Conservation (phyloP, 1,140 invertebrate species). For the Sesamia nonagrioides region DNA sequence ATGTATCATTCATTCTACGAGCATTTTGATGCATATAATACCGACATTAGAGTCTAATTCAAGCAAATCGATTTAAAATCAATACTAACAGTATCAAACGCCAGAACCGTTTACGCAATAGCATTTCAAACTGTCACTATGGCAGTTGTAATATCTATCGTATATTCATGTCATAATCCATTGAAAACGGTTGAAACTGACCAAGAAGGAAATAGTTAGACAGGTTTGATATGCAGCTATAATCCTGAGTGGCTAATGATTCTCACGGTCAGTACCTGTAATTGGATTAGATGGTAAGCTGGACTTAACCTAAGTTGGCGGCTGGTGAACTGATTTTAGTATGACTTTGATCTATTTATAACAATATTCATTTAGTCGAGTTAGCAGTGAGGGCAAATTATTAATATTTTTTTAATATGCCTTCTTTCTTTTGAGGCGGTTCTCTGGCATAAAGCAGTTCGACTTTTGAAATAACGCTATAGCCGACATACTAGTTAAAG, state of each 20-base stretch:
- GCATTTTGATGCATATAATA: no score
- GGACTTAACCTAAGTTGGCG: slow-evolving; percentile 1
- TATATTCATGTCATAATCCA: slow-evolving; percentile 37
- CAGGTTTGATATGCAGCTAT: slow-evolving; percentile 25
- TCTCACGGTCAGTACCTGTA: slow-evolving; percentile 32
- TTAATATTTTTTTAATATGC: no score
- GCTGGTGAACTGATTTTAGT: slow-evolving; percentile 20
- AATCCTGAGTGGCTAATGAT: slow-evolving; percentile 31
- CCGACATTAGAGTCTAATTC: background rate
- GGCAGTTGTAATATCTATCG: slow-evolving; percentile 36
- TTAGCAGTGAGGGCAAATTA: background rate
- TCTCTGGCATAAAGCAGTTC: no score
- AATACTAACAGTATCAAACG: background rate
- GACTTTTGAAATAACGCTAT: no score
- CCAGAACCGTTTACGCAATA: slow-evolving; percentile 24
- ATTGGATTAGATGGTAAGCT: slow-evolving; percentile 36
- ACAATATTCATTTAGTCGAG: background rate
- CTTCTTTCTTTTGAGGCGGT: no score
- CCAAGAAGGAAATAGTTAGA: slow-evolving; percentile 35
- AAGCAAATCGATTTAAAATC: background rate
- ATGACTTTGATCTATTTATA: slow-evolving; percentile 16
- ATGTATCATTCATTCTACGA: background rate
- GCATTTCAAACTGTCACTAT: slow-evolving; percentile 32
- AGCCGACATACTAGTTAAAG: no score
- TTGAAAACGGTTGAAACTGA: slow-evolving; percentile 28